Evolutionary conservation across 2,888 invertebrate genomes (phyloP).

Genomic region (Taphrorychus bicolor): DNA sequence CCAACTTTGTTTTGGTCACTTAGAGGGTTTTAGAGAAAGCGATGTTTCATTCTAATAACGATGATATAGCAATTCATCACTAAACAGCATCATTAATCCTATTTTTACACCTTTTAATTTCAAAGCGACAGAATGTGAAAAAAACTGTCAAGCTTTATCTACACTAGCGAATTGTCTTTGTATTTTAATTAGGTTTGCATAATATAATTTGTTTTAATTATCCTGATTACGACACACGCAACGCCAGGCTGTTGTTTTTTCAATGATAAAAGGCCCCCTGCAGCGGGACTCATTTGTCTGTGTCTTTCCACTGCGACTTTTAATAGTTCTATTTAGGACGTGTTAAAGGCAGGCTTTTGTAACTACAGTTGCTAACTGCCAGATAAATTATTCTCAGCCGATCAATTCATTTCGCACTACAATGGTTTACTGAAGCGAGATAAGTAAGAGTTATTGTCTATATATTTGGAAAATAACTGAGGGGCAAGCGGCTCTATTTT

Average conservation of each 20-base stretch:
- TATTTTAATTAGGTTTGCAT: conserved; percentile 34
- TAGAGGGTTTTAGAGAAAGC: neutral
- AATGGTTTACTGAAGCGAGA: neutral
- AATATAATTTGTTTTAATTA: conserved; percentile 30
- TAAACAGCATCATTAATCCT: neutral
- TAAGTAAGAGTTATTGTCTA: neutral
- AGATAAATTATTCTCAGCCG: neutral
- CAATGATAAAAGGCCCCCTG: conserved; percentile 25
- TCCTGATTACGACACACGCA: conserved; percentile 3
- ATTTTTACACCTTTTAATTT: neutral
- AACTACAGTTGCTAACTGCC: neutral
- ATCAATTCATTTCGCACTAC: neutral
- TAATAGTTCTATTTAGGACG: conserved; percentile 11
- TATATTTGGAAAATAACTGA: neutral
- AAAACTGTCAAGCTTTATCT: conserved; percentile 32
- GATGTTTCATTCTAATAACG: no score
- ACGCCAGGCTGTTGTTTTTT: conserved; percentile 10
- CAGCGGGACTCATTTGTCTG: conserved; percentile 16
- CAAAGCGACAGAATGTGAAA: conserved; percentile 24
- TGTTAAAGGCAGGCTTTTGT: neutral
- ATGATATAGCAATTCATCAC: neutral
- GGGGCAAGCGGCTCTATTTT: neutral
- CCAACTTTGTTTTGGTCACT: neutral
- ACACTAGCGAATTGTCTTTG: conserved; percentile 32
- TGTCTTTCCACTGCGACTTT: conserved; percentile 15